Evolutionary conservation across 2,888 invertebrate species (phyloP), one percentile per base, ranked within the genome.

Genomic region (Ochropacha duplaris): DNA sequence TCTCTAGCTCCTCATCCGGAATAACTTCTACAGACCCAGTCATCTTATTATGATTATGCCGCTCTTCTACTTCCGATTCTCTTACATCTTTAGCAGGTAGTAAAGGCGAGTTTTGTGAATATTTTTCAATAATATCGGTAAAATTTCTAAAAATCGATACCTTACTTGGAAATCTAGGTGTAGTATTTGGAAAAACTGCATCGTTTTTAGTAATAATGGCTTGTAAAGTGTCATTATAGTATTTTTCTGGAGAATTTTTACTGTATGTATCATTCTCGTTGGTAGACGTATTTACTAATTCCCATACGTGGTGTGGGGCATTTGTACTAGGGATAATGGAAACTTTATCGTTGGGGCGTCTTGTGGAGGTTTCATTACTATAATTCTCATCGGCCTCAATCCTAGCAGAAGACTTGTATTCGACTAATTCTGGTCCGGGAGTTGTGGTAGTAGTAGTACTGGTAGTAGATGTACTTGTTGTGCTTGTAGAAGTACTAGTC

Each of bases 71-170:
- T 63, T 81, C 80, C 50, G 63, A 51, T 57, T 72, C 69, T 54
- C 77, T 74, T 26, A 66, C 56, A 61, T 69, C 68, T 55, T 69
- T 73, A 51, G 65, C 64, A 22, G 70, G 63, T 60, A 66, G 77
- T 55, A 68, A 66, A 49, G 78, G 74, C 22, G 66, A 66, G 66
- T 91, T 94, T 52, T 94, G 94, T 4, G 94, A 93, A 61, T 95
- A 91, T 55, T 93, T 94, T 68, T 94, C 95, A 61, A 95, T 95
- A 51, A 95, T 94, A 36, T 94, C 89, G 0, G 95, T 95, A 58
- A 95, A 92, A 76, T 95, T 95, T 71, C 93, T 93, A 64, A 94
- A 85, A 68, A 91, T 80, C 60, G 89, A 87, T 59, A 93, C 88
- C 76, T 88, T 92, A 58, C 81, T 86, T 4, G 83, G 71, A 75